Conservation (phyloP, 1,140 invertebrate genomes). For the Heliconius nattereri region DNA sequence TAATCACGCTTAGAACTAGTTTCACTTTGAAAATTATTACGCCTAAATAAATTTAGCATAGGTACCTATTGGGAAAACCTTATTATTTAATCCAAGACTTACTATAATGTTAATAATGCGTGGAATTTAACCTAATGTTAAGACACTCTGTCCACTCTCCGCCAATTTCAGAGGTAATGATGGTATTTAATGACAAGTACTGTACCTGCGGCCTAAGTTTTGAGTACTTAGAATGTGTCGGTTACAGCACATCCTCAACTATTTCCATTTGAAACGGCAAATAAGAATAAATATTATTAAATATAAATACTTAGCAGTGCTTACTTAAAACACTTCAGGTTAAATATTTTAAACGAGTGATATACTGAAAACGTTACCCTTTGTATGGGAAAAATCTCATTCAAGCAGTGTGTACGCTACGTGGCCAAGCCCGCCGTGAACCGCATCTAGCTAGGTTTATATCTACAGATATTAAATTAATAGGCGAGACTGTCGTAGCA, state of each 20-base stretch:
- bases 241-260: too few species aligned
- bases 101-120: too few species aligned
- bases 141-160: too few species aligned
- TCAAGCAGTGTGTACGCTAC: conserved; percentile 8
- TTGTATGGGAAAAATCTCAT: conserved; percentile 7
- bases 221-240: too few species aligned
- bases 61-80: too few species aligned
- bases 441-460: background rate
- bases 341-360: background rate
- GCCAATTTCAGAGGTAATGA: too few species aligned
- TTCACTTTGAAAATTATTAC: conserved; percentile 7
- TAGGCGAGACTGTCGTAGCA: background rate
- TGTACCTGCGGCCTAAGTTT: too few species aligned
- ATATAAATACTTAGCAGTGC: background rate
- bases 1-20: conserved; percentile 37
- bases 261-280: too few species aligned
- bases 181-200: too few species aligned
- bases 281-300: background rate
- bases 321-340: background rate
- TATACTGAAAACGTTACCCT: background rate
- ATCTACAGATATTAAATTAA: background rate
- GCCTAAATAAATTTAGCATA: too few species aligned
- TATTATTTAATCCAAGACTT: too few species aligned
- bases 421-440: conserved; percentile 6
- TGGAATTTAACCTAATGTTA: too few species aligned